phyloP scores from a whole-genome alignment of 1,140 invertebrate species.

The Papilio xuthus region DNA sequence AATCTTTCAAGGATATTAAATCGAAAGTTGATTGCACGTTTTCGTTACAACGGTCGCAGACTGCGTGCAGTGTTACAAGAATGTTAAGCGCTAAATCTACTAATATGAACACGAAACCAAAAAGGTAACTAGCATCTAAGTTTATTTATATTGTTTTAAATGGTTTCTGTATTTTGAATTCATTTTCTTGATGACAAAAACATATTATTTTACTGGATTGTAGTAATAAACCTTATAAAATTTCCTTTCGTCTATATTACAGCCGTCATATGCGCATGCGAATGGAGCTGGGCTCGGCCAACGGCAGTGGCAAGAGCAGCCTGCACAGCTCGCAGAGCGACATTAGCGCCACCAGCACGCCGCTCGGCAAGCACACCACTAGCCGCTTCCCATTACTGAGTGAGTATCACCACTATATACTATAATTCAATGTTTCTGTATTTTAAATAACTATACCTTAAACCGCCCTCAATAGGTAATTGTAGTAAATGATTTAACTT shows the following conservation, averaged over 20 bases:
- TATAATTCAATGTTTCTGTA: not conserved
- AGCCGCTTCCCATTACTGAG: slow-evolving; percentile 68
- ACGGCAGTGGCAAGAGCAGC: slow-evolving; percentile 75
- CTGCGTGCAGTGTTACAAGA: slow-evolving; percentile 74
- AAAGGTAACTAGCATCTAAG: slow-evolving; percentile 62
- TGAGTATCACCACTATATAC: slow-evolving; percentile 52
- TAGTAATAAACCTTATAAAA: not conserved
- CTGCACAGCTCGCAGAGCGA: slow-evolving; percentile 81
- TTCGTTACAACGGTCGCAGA: slow-evolving; percentile 76
- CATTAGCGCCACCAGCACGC: slow-evolving; percentile 74
- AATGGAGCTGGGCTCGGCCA: slow-evolving; percentile 74
- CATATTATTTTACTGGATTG: not conserved
- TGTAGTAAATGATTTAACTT: not conserved
- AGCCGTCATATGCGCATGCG: slow-evolving; percentile 79
- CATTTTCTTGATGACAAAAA: not conserved
- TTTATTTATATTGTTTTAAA: not conserved
- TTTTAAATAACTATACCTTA: not conserved
- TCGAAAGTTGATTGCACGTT: slow-evolving; percentile 86
- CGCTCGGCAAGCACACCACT: slow-evolving; percentile 67
- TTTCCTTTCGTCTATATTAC: slow-evolving; percentile 26
- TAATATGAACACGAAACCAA: slow-evolving; percentile 72
- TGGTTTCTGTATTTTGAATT: slow-evolving; percentile 4
- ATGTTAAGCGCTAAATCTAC: slow-evolving; percentile 76
- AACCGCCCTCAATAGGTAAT: not conserved
- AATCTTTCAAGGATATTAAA: slow-evolving; percentile 90